Base-by-base conservation (phyloP, 2,113 vertebrate species). In the Cyanoderma ruficeps region DNA sequence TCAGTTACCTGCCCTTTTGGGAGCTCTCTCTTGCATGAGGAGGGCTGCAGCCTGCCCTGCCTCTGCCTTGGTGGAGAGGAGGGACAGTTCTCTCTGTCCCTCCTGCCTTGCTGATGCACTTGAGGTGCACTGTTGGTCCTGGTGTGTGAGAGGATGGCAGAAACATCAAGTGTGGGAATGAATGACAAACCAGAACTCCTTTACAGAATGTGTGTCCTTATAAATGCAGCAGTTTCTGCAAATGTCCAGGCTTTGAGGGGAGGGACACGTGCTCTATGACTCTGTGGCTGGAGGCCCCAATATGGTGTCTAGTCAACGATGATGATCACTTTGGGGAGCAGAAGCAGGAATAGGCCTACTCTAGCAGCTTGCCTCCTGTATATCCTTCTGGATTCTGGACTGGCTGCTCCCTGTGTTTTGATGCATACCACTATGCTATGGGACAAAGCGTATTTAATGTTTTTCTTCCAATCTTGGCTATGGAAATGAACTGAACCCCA, bases 91-190 rank as follows among this genome's bases (percentile, higher is more conserved):
- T 65, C 46, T 65, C 46, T 24, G 4, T 75, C 20, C 14, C 15
- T 80, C 11, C 50, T 50, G 0, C 46, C 27, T 72, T 0, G 2
- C 21, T 39, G 56, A 28, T 75, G 60, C 1, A 2, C 18, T 70
- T 27, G 47, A 59, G 13, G 84, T 57, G 42, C 72, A 14, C 18
- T 16, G 18, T 41, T 80, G 39, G 55, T 55, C 19, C 78, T 77
- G 72, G 13, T 4, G 2, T 33, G 35, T 69, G 69, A 60, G 87
- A 67, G 47, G 56, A 39, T 22, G 31, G 28, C 46, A 46, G 80
- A 82, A 70, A 39, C 1, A 5, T 24, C 19, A 74, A 35, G n/a
- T 13, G 31, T 74, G 64, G 81, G 41, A 44, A 12, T 18, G 37
- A 70, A 65, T 49, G 60, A 39, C 50, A 59, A 74, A 78, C 17